Base-by-base conservation (phyloP, 2,888 invertebrate species). In the Tenthredo amoena region DNA sequence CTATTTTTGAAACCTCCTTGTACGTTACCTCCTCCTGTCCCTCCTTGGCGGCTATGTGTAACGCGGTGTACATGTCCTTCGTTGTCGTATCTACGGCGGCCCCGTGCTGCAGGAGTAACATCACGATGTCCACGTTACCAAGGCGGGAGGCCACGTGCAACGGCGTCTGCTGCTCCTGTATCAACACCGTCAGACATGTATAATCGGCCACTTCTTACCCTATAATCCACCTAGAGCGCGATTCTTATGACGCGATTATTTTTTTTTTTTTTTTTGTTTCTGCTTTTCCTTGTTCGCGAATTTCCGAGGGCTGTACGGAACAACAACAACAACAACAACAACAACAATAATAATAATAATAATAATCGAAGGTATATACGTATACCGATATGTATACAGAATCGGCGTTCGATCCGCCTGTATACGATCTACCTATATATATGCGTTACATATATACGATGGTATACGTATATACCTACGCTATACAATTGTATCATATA, bases 21-120 rank as follows among this genome's bases (percentile, higher is more conserved):
- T 92, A 92, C 91, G 92, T 93, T 93, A 93, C 93, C 93, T 93
- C 93, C 89, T 93, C 93, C 89, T 94, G 95, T 89, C 99, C 99
- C 93, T 99, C 99, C 94, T 99, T 99, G 82, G 99, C 98, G 6
- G 99, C 99, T 90, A 99, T 99, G 93, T 99, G 99, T 55, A 99
- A 94, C 0, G 99, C 98, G 1, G 99, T 99, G 94, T 99, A 99
- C 91, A 97, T 95, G 94, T 99, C 99, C 93, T 98, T 98, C 7
- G 99, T 99, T 72, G 97, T 96, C 1, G 98, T 97, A 89, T 98
- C 97, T 0, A 98, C 97, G 85, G 96, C 96, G 1, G 99, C 99
- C 34, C 98, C 99, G 92, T 99, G 98, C 93, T 99, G 99, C 87
- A 99, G 94, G 90, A 99, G 94, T 87, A 99, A 94, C 94, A 98